phyloP scores from a whole-genome alignment of 2,113 vertebrate genomes.

The Lynx canadensis region DNA sequence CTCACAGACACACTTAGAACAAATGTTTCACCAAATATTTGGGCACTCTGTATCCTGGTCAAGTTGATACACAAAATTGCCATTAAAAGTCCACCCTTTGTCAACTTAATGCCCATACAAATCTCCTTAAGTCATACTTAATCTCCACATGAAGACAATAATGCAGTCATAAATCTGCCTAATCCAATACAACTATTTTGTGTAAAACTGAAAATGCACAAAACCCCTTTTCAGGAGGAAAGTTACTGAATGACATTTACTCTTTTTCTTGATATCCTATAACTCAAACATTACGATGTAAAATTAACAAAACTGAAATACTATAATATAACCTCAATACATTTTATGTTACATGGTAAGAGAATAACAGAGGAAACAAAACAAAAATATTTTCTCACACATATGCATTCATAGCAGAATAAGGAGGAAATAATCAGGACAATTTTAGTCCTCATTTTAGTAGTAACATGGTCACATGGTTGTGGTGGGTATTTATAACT shows the following conservation, averaged over 20 bases:
- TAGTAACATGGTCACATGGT: not conserved
- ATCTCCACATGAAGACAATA: not conserved
- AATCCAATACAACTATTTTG: not conserved
- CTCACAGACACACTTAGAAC: not conserved
- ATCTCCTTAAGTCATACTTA: not conserved
- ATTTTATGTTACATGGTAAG: not conserved
- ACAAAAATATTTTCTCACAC: not conserved
- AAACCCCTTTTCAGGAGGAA: not conserved
- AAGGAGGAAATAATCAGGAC: not conserved
- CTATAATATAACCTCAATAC: not conserved
- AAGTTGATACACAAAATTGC: not conserved
- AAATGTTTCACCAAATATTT: not conserved
- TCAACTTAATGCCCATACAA: not conserved
- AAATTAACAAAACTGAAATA: not conserved
- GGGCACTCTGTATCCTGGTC: not conserved
- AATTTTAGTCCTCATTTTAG: not conserved
- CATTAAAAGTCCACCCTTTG: not conserved
- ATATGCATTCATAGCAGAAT: not conserved
- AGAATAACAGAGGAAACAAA: not conserved
- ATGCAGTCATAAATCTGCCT: not conserved
- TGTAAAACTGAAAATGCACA: not conserved
- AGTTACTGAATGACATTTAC: not conserved
- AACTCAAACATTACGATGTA: not conserved
- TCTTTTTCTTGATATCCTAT: not conserved
- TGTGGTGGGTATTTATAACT: not conserved